Evolutionary conservation across 2,113 vertebrate species (phyloP).

Genomic region (Plecotus auritus): DNA sequence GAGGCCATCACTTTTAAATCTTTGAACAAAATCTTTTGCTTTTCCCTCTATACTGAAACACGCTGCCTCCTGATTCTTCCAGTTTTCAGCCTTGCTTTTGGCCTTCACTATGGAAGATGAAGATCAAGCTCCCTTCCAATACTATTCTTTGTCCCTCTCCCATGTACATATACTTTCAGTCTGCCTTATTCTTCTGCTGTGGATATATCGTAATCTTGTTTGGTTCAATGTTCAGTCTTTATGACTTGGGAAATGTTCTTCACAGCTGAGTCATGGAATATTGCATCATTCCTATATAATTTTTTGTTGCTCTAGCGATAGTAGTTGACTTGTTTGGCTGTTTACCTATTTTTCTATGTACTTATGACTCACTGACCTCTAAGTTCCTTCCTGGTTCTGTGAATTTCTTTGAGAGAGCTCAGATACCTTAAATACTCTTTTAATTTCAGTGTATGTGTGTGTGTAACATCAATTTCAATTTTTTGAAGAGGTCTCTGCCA

Average conservation of each 20-base stretch:
- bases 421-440: background rate
- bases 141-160: background rate
- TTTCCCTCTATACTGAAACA: background rate
- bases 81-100: background rate
- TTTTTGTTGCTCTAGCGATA: background rate
- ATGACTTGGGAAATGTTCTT: background rate
- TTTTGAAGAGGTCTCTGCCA: background rate
- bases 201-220: background rate
- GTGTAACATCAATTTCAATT: background rate
- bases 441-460: background rate
- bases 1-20: background rate
- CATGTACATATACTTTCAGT: background rate
- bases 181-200: background rate
- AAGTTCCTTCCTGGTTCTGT: background rate
- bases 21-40: background rate
- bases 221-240: background rate
- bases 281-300: background rate
- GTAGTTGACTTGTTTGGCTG: background rate
- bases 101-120: background rate
- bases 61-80: background rate
- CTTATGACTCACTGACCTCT: background rate
- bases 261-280: background rate
- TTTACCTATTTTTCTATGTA: background rate
- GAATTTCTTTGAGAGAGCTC: background rate
- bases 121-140: background rate